Conservation (phyloP, 2,797 vertebrate species). For the Apogon hyalosoma region DNA sequence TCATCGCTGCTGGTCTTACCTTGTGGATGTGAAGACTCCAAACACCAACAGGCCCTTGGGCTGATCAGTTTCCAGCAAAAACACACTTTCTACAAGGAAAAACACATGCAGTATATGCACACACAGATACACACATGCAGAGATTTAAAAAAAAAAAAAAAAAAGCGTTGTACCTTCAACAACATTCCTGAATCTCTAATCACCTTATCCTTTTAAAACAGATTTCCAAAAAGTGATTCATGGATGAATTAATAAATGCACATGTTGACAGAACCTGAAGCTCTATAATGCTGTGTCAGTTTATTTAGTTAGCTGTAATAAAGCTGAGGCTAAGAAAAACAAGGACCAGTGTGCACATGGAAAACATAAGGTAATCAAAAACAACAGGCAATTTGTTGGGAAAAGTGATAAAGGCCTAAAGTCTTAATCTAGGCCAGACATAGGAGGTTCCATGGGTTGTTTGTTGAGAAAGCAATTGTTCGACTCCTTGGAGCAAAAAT, state of each 20-base stretch:
- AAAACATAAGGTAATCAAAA: conserved; percentile 37
- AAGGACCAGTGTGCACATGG: conserved; percentile 22
- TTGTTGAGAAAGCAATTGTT: conserved; percentile 51
- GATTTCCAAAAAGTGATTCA: conserved; percentile 10
- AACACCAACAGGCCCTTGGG: conserved; percentile 93
- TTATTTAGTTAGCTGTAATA: conserved; percentile 8
- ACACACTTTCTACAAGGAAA: conserved; percentile 91
- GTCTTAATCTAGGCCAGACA: conserved; percentile 63
- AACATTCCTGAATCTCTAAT: conserved; percentile 7
- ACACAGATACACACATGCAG: neutral
- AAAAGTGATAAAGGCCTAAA: conserved; percentile 10
- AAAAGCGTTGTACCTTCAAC: conserved; percentile 9
- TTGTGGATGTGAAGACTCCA: conserved; percentile 97
- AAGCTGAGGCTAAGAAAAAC: conserved; percentile 2
- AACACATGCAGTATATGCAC: conserved; percentile 1
- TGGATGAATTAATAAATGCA: conserved; percentile 19
- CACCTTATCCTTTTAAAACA: conserved; percentile 6
- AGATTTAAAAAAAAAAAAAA: neutral
- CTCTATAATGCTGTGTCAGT: neutral
- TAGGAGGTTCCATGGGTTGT: conserved; percentile 15
- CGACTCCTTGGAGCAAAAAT: conserved; percentile 38
- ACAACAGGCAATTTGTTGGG: conserved; percentile 50
- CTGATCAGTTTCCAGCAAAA: conserved; percentile 94
- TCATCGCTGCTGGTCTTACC: conserved; percentile 80
- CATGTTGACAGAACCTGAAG: conserved; percentile 32